These are phyloP conservation scores for Perca flavescens DNA, from an alignment of 2,113 vertebrate genomes.

Conservation along the genomic window DNA sequence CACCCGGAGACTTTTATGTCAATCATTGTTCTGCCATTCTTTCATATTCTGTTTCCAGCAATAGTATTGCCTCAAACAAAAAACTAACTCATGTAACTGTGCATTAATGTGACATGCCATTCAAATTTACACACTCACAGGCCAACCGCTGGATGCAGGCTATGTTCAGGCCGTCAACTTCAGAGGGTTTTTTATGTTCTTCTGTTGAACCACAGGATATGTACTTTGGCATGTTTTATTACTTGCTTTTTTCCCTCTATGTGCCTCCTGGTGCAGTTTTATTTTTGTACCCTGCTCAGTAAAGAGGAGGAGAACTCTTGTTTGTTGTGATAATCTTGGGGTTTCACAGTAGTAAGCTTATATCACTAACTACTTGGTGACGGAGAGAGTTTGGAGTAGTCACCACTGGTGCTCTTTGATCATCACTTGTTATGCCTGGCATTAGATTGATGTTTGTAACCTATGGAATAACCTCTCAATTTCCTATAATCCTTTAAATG, in stretches of 20 bases:
- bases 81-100: constrained; percentile 2
- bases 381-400: not conserved
- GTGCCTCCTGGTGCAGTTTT: constrained; percentile 13
- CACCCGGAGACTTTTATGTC: not conserved
- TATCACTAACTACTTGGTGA: not conserved
- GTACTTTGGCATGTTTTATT: constrained; percentile 19
- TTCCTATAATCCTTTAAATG: not conserved
- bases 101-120: constrained; percentile 8
- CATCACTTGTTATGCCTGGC: not conserved
- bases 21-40: not conserved
- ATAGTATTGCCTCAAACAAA: constrained; percentile 1
- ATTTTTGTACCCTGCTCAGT: constrained; percentile 20
- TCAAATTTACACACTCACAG: not conserved
- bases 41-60: not conserved
- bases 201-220: constrained; percentile 29
- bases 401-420: not conserved
- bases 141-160: not conserved
- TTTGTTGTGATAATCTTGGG: constrained; percentile 19
- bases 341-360: constrained; percentile 1
- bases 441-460: not conserved
- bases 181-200: not conserved
- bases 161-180: not conserved
- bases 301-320: not conserved
- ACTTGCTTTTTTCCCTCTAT: constrained; percentile 7
- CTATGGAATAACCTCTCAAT: not conserved